Percentiles rank a stretch among this genome's conserved stretches.
phyloP scores from a whole-genome alignment of 2,113 vertebrate species.

The Peromyscus polionotus region DNA sequence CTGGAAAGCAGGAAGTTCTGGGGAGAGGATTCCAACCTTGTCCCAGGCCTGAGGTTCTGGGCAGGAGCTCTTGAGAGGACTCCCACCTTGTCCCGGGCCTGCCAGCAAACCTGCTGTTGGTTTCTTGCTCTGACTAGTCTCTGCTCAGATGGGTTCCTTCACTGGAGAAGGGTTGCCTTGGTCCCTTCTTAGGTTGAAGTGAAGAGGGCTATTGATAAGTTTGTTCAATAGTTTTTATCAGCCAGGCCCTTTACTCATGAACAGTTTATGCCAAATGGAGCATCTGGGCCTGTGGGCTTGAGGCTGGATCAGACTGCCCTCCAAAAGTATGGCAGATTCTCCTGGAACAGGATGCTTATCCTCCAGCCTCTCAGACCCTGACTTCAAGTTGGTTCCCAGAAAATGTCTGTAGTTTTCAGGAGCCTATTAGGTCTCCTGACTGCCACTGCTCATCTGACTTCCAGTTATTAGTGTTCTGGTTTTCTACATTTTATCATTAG shows the following conservation, averaged over 20 bases:
- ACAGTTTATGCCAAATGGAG: background rate
- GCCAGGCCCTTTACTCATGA: background rate
- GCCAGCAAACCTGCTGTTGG: background rate
- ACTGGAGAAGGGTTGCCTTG: background rate
- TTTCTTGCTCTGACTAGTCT: background rate
- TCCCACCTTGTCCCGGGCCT: background rate
- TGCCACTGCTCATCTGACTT: background rate
- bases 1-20: background rate
- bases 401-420: background rate
- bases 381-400: background rate
- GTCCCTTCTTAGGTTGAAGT: background rate
- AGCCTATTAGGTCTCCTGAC: background rate
- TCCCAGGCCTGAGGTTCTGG: background rate
- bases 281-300: background rate
- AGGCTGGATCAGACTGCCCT: background rate
- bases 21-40: background rate
- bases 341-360: rapidly evolving
- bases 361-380: too few species aligned
- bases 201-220: rapidly evolving
- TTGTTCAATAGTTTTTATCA: background rate
- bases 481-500: background rate
- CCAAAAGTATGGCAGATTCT: rapidly evolving
- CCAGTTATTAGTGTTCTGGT: background rate
- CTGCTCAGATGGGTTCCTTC: background rate
- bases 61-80: too few species aligned